These are phyloP conservation scores for Cosmopolites sordidus DNA, from an alignment of 2,888 invertebrate genomes.

Conservation along the genomic window DNA sequence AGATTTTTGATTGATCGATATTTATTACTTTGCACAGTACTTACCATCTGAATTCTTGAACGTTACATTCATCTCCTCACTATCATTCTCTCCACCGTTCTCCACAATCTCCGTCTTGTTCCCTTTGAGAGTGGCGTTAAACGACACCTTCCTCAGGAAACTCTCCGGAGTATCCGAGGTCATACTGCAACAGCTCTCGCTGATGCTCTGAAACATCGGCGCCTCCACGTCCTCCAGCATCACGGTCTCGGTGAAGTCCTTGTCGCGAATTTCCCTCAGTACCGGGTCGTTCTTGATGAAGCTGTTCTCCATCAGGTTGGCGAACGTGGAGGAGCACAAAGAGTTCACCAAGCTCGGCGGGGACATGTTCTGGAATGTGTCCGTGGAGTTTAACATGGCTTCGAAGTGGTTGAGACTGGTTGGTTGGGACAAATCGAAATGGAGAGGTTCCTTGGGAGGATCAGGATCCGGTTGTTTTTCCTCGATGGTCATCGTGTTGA, in stretches of 20 bases:
- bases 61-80: slow-evolving; percentile 4
- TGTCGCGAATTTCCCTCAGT: slow-evolving; percentile 45
- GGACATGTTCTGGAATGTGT: slow-evolving; percentile 50
- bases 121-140: slow-evolving; percentile 31
- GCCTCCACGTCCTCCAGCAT: slow-evolving; percentile 43
- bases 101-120: slow-evolving; percentile 8
- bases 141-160: slow-evolving; percentile 40
- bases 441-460: slow-evolving; percentile 32
- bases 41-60: slow-evolving; percentile 15
- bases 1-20: too few species aligned
- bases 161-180: slow-evolving; percentile 44
- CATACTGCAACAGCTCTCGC: slow-evolving; percentile 44
- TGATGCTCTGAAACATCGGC: slow-evolving; percentile 43
- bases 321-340: slow-evolving; percentile 48
- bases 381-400: slow-evolving; percentile 44
- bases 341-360: slow-evolving; percentile 61
- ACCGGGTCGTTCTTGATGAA: slow-evolving; percentile 47
- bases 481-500: slow-evolving; percentile 19
- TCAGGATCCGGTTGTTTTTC: slow-evolving; percentile 1
- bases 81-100: neutral
- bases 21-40: too few species aligned
- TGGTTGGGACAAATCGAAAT: slow-evolving; percentile 45
- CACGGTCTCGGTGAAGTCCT: slow-evolving; percentile 42
- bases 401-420: slow-evolving; percentile 43
- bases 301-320: slow-evolving; percentile 48